Base-by-base conservation (phyloP, 1,140 invertebrate species). In the Drosophila paulistorum region DNA sequence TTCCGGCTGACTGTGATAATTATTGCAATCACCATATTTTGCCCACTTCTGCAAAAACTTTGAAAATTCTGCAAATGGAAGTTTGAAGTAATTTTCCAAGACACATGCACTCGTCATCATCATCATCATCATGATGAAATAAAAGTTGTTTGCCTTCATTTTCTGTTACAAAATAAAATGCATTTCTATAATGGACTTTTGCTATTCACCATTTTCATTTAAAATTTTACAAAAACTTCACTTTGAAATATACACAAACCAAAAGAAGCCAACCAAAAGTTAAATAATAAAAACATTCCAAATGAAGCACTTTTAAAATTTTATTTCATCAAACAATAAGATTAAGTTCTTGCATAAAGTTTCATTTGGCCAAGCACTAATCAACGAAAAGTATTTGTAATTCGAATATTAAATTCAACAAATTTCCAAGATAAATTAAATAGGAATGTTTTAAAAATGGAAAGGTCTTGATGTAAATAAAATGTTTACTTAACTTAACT, bases 111-210 rank as follows among this genome's bases (percentile, higher is more conserved):
- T 23, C 14, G 11, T 39, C 37, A 13, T 13, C 37, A 39, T 37
- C 1, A 37, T 30, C 30, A 30, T 37, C 9, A 10, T 37, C 1
- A 48, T 48, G 14, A 17, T 51, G 9, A 51, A 3, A 17, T 20
- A 23, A 45, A 62, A 45, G 14, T 62, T 62, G 20, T 41, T 41
- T 62, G 26, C 57, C 14, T 37, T 58, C 30, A 58, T 58, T 58
- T 58, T 48, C 14, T 59, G 14, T 37, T 39, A 20, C 11, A 30
- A 48, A 63, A 63, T 42, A 51, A 33, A 63, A 63, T 35, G 61
- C 42, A 48, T 63, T 48, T 45, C 41, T 20, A 23, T 63, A 63
- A 63, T 51, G 61, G 26, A 63, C 26, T 63, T 63, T 63, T 45
- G 42, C 33, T 51, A 63, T 63, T 63, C 35, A 30, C 14, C 48